phyloP scores from a whole-genome alignment of 2,888 invertebrate genomes.

The Caradrina kadenii region DNA sequence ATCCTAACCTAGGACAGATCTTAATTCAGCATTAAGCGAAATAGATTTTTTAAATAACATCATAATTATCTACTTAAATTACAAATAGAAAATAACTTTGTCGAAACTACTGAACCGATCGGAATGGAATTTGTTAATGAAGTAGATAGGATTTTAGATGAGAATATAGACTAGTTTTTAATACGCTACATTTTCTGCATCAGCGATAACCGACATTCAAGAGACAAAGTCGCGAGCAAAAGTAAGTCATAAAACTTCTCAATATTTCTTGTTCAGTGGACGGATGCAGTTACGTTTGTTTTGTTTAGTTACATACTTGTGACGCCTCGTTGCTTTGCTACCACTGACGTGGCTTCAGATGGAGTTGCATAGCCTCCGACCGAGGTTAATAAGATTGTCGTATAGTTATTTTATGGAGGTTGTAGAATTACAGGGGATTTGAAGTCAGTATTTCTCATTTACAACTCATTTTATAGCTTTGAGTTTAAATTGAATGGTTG shows the following conservation, averaged over 20 bases:
- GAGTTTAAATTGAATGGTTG: slow-evolving; percentile 15
- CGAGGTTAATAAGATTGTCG: slow-evolving; percentile 42
- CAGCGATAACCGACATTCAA: too few relatives aligned
- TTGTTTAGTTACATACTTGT: slow-evolving; percentile 60
- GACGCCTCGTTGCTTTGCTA: slow-evolving; percentile 55
- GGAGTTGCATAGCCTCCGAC: slow-evolving; percentile 33
- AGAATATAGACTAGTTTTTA: too few relatives aligned
- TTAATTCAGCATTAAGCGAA: too few relatives aligned
- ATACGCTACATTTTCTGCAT: too few relatives aligned
- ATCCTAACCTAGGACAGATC: too few relatives aligned
- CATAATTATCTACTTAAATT: too few relatives aligned
- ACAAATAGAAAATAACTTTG: too few relatives aligned
- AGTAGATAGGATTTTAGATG: too few relatives aligned
- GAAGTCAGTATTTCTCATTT: slow-evolving; percentile 3
- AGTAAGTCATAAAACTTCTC: slow-evolving; percentile 34
- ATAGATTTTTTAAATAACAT: too few relatives aligned
- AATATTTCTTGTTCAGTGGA: slow-evolving; percentile 16
- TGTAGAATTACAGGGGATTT: background rate
- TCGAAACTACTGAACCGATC: too few relatives aligned
- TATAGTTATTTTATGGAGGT: slow-evolving; percentile 33
- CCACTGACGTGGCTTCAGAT: slow-evolving; percentile 38
- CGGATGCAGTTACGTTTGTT: slow-evolving; percentile 57
- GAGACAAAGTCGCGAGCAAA: too few relatives aligned
- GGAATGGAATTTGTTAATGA: too few relatives aligned
- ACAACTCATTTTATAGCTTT: slow-evolving; percentile 4